Base-by-base conservation (phyloP, 2,113 vertebrate species). In the Aegotheles bennettii region DNA sequence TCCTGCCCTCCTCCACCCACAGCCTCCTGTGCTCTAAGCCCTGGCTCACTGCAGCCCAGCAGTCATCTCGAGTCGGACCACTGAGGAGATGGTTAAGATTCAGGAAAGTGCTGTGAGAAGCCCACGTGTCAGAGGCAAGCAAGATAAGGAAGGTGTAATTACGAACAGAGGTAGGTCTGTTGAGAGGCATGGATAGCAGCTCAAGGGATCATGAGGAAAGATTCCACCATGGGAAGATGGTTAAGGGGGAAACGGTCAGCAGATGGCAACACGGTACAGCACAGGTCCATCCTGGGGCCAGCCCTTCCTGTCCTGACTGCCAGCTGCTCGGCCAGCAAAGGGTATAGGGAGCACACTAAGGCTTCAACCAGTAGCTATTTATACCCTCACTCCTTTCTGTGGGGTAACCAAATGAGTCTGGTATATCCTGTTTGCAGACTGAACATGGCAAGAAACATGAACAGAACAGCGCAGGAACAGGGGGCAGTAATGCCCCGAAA, bases 61-160 rank as follows among this genome's bases (percentile, higher is more conserved):
- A 3, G 29, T 31, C 57, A 33, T 9, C 70, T 28, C 6, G 4
- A 42, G 40, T 60, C 65, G n/a, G 14, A 24, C 3, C 35, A 15
- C 35, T 2, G 4, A 53, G 40, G 13, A 61, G 51, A 67, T 1
- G 1, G 11, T 2, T 31, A 3, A 3, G 23, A 18, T 51, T 43
- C 11, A 6, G 53, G 24, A 40, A 71, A 38, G 29, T 76, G 31
- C 51, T 13, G 23, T 4, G 6, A n/a, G 31, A 73, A 81, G 16
- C 4, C 45, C 77, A 40, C 23, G 11, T 24, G 0, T 0, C 1
- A 36, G 50, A 54, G n/a, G 16, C 18, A 35, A 0, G 0, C 5
- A 28, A 24, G 8, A 18, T 11, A 53, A 43, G 50, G 50, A 56
- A 63, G 21, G 50, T 24, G 20, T 19, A 35, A 33, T 6, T 51